Conservation (phyloP, 1,140 invertebrate genomes). For the Oncopodura yosiiana region DNA sequence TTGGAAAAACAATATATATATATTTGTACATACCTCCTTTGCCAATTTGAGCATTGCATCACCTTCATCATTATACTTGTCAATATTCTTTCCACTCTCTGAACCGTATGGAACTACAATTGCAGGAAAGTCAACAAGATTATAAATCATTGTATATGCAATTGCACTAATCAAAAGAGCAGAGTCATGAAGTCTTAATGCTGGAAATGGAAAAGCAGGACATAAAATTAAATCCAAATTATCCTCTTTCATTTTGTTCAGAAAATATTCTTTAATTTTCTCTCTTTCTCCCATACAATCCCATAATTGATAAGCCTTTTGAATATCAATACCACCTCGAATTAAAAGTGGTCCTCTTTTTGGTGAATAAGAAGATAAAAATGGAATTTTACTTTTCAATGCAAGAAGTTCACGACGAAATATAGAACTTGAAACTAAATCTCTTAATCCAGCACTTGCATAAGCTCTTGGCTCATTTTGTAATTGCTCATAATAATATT, state of each 20-base stretch:
- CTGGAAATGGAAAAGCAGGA: constrained; percentile 17
- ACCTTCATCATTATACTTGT: constrained; percentile 9
- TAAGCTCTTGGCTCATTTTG: neutral
- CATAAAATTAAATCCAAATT: constrained; percentile 15
- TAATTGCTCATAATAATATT: neutral
- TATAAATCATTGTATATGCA: constrained; percentile 37
- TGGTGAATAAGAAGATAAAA: neutral
- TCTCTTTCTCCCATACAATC: constrained; percentile 1
- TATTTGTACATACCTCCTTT: constrained; percentile 7
- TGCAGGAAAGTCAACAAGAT: constrained; percentile 38
- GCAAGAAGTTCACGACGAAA: neutral
- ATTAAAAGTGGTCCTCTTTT: neutral
- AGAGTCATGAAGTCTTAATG: neutral
- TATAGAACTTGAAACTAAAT: neutral
- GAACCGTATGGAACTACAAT: constrained; percentile 38
- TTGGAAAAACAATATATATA: neutral
- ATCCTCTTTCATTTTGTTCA: neutral
- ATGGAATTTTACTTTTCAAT: constrained; percentile 3
- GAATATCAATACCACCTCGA: neutral
- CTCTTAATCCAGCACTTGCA: neutral
- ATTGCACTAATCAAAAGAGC: constrained; percentile 11
- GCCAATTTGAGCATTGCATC: constrained; percentile 10
- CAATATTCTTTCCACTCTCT: constrained; percentile 37
- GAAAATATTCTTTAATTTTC: constrained; percentile 4
- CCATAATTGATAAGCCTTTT: constrained; percentile 3